Percentiles rank a stretch among this genome's conserved stretches.
Evolutionary conservation across 2,797 vertebrate species (phyloP).

Genomic region (Neosilurus hyrtlii): DNA sequence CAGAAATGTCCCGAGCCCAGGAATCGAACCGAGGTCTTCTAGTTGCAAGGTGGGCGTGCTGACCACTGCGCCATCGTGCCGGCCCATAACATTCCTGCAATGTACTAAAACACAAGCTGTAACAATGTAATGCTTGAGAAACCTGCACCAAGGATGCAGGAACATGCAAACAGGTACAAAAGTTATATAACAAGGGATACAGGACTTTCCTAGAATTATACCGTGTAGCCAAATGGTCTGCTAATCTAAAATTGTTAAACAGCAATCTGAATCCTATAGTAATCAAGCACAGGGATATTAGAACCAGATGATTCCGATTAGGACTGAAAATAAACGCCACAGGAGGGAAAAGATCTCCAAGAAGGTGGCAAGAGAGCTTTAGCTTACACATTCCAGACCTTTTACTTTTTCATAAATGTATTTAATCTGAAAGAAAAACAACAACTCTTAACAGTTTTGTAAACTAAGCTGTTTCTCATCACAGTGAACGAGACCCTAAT

Average conservation of each 20-base stretch:
- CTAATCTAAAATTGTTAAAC: slow-evolving; percentile 16
- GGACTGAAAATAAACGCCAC: slow-evolving; percentile 36
- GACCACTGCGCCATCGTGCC: too few relatives aligned
- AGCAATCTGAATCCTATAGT: slow-evolving; percentile 7
- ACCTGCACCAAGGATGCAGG: not conserved
- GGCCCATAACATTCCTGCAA: not conserved
- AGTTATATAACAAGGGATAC: not conserved
- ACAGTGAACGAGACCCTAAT: slow-evolving; percentile 5
- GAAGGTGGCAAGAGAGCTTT: slow-evolving; percentile 24
- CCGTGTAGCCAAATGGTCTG: not conserved
- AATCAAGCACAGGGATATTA: slow-evolving; percentile 26
- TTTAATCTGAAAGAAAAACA: slow-evolving; percentile 26
- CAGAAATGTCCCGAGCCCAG: too few relatives aligned
- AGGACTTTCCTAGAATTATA: not conserved
- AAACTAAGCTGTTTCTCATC: slow-evolving; percentile 28
- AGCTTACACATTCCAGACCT: slow-evolving; percentile 23
- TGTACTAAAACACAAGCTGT: not conserved
- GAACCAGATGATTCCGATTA: slow-evolving; percentile 39
- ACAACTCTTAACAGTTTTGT: slow-evolving; percentile 8
- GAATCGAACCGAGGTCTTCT: too few relatives aligned
- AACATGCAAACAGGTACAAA: not conserved
- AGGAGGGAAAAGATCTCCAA: slow-evolving; percentile 27
- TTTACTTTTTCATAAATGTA: slow-evolving; percentile 2
- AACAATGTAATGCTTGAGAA: not conserved
- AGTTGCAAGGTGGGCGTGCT: too few relatives aligned